Percentiles rank a stretch among this genome's conserved stretches.
phyloP scores from a whole-genome alignment of 2,113 vertebrate species.

The Carassius auratus region DNA sequence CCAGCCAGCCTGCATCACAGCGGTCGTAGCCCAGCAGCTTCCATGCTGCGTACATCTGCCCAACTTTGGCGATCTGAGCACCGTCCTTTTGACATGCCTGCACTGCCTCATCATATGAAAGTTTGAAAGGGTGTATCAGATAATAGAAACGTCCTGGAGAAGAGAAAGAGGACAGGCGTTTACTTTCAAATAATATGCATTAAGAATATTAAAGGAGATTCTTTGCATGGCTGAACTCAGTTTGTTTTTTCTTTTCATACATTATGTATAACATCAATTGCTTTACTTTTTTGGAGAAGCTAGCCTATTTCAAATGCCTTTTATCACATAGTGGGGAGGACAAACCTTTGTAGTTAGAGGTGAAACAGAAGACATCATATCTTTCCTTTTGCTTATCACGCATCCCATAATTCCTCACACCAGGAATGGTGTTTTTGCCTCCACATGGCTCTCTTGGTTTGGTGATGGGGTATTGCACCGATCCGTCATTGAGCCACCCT shows the following conservation, averaged over 20 bases:
- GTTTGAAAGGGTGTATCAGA: conserved; percentile 87
- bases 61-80: conserved; percentile 92
- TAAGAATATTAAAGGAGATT: not conserved
- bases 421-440: conserved; percentile 87
- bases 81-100: conserved; percentile 87
- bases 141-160: conserved; percentile 91
- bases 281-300: not conserved
- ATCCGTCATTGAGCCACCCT: conserved; percentile 92
- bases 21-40: conserved; percentile 93
- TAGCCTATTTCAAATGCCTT: conserved; percentile 11
- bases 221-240: not conserved
- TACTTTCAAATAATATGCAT: not conserved
- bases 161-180: not conserved
- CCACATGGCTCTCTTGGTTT: conserved; percentile 91
- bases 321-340: not conserved
- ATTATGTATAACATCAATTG: conserved; percentile 2
- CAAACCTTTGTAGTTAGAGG: conserved; percentile 91
- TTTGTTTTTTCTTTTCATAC: not conserved
- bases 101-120: conserved; percentile 90
- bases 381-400: conserved; percentile 90
- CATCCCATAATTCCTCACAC: conserved; percentile 90
- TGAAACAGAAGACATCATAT: conserved; percentile 98
- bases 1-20: conserved; percentile 94
- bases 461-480: conserved; percentile 93
- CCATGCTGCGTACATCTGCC: conserved; percentile 96